These are phyloP conservation scores for Sympetrum striolatum DNA, from an alignment of 2,888 invertebrate genomes.

Conservation along the genomic window DNA sequence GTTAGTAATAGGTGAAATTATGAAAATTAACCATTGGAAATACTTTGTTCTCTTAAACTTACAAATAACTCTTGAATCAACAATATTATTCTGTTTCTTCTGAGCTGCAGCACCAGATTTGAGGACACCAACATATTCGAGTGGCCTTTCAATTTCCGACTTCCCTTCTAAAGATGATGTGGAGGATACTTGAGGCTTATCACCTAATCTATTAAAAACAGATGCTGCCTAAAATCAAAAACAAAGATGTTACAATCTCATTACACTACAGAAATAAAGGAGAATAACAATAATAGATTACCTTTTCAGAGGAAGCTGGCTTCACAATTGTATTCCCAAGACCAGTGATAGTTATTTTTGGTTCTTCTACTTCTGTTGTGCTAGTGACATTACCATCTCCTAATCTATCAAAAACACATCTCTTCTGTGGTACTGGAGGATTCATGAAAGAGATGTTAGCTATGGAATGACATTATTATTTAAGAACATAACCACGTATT, in stretches of 20 bases:
- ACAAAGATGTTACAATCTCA: too few relatives aligned
- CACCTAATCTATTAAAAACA: constrained; percentile 58
- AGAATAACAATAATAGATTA: background rate
- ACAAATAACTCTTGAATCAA: background rate
- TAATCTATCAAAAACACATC: constrained; percentile 64
- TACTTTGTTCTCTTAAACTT: background rate
- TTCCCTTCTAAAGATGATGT: constrained; percentile 49
- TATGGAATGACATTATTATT: constrained; percentile 12
- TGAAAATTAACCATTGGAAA: too few relatives aligned
- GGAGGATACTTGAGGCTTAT: constrained; percentile 51
- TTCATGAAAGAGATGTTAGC: constrained; percentile 45
- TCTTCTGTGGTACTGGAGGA: constrained; percentile 51
- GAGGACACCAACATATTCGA: constrained; percentile 52
- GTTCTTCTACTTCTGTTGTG: constrained; percentile 54
- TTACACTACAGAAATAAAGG: too few relatives aligned
- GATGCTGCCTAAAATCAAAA: constrained; percentile 32
- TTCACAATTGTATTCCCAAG: constrained; percentile 56
- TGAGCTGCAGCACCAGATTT: constrained; percentile 54
- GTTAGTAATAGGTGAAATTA: background rate
- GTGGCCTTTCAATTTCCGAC: constrained; percentile 50
- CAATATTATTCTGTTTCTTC: background rate
- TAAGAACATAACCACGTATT: background rate
- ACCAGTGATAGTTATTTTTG: constrained; percentile 58
- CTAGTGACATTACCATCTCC: constrained; percentile 62
- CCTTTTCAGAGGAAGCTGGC: constrained; percentile 51